Base-by-base conservation (phyloP, 2,797 vertebrate genomes). In the Cyclopterus lumpus region DNA sequence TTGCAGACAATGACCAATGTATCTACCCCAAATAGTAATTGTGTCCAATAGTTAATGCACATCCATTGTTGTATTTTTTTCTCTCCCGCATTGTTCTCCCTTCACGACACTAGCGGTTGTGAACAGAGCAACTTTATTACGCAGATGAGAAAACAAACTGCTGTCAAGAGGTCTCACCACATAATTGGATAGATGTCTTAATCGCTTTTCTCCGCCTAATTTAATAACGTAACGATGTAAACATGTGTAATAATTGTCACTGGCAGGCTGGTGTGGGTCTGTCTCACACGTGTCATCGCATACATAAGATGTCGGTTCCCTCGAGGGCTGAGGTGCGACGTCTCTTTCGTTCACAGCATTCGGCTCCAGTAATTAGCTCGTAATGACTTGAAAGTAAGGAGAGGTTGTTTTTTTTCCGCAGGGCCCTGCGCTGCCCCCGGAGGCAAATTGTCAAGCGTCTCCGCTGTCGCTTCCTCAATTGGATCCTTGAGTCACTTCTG, bases 331-430 rank as follows among this genome's bases (percentile, higher is more conserved):
- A 73, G 51, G 79, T 76, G 89, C 83, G 76, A 61, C 7, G 72
- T 79, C 74, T 69, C 75, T 38, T 78, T 66, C 84, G 71, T 81
- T 84, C 82, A 58, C 73, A 81, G 73, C 73, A 72, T 77, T 84
- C 80, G 46, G 78, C 81, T 68, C 69, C 3, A 24, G 75, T 89
- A 88, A 93, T 92, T 88, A 90, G 79, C 82, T 85, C 49, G 75
- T 88, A 89, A 89, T 87, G 90, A 87, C 74, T 55, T 54, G 44
- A 70, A n/a, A 75, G 69, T 65, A 61, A 75, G 71, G 74, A 77
- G 85, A n/a, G n/a, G n/a, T 84, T 58, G 71, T 64, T 75, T 84
- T 28, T 26, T 26, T 28, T n/a, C n/a, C 82, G 65, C 40, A 28
- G 62, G 70, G n/a, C n/a, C n/a, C 80, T 28, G 10, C 1, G 70